phyloP scores from a whole-genome alignment of 92 coral and sea anemone genomes.

The Palythoa grandiflora region DNA sequence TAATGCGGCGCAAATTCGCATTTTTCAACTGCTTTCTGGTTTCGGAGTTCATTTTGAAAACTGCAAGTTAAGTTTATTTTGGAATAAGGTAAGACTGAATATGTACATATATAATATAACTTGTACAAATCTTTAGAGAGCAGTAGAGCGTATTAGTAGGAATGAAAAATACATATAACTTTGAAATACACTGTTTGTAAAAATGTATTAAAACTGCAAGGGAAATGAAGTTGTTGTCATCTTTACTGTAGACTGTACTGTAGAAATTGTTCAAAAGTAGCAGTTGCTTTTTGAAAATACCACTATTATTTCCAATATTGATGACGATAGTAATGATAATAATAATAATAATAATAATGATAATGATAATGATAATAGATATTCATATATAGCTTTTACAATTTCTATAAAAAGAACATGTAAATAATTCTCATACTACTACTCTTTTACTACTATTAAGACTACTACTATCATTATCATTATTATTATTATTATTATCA shows the following conservation, averaged over 20 bases:
- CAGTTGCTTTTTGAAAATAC: not conserved
- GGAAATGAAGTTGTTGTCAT: not conserved
- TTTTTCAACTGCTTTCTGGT: not conserved
- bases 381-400: too few relatives aligned
- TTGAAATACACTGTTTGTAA: slow-evolving; percentile 10
- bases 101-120: slow-evolving; percentile 35
- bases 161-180: slow-evolving; percentile 28
- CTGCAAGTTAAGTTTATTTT: not conserved
- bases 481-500: too few relatives aligned
- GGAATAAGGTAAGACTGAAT: not conserved
- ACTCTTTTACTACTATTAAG: not conserved
- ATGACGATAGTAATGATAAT: not conserved
- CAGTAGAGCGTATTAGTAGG: slow-evolving; percentile 27
- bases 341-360: not conserved
- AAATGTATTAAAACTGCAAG: slow-evolving; percentile 37
- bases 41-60: not conserved
- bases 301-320: not conserved
- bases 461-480: not conserved
- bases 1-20: not conserved
- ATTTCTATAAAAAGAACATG: too few relatives aligned
- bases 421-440: too few relatives aligned
- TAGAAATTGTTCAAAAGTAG: too few relatives aligned
- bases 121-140: slow-evolving; percentile 32
- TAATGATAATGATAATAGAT: not conserved
- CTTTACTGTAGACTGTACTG: not conserved